Conservation (phyloP, 2,888 invertebrate genomes). For the Pediacus dermestoides region DNA sequence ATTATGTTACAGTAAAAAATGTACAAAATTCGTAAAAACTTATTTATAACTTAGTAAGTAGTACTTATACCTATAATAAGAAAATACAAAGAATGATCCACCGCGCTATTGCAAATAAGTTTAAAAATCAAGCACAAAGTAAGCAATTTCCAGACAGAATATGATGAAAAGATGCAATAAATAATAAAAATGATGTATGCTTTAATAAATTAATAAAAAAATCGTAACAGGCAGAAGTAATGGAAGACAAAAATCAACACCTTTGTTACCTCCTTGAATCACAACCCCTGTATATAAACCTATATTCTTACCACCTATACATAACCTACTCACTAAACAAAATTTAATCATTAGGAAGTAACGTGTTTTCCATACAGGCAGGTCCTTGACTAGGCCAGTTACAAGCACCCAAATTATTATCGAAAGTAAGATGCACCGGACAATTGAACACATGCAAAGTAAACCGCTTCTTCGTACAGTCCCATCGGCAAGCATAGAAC, state of each 20-base stretch:
- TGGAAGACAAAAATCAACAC: too few species aligned
- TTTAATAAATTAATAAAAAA: slow-evolving; percentile 16
- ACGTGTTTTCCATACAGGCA: slow-evolving; percentile 68
- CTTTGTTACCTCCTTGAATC: too few species aligned
- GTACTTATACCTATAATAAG: too few species aligned
- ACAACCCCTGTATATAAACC: too few species aligned
- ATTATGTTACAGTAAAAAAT: slow-evolving; percentile 19
- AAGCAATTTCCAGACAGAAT: too few species aligned
- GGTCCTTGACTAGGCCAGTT: slow-evolving; percentile 81
- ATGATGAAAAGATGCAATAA: slow-evolving; percentile 26
- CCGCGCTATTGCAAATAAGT: too few species aligned
- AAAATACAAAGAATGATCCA: too few species aligned
- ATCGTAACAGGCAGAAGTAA: too few species aligned
- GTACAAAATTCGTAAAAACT: slow-evolving; percentile 13
- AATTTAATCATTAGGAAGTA: slow-evolving; percentile 42
- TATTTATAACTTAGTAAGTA: too few species aligned
- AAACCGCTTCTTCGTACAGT: slow-evolving; percentile 69
- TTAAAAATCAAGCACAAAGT: too few species aligned
- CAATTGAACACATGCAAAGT: slow-evolving; percentile 75
- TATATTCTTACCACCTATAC: too few species aligned
- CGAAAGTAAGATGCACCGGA: slow-evolving; percentile 74
- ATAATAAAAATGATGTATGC: slow-evolving; percentile 24
- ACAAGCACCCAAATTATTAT: slow-evolving; percentile 70
- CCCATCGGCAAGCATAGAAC: slow-evolving; percentile 80
- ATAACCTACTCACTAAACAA: too few species aligned